Conservation (phyloP, 2,113 vertebrate genomes). For the Etheostoma cragini region DNA sequence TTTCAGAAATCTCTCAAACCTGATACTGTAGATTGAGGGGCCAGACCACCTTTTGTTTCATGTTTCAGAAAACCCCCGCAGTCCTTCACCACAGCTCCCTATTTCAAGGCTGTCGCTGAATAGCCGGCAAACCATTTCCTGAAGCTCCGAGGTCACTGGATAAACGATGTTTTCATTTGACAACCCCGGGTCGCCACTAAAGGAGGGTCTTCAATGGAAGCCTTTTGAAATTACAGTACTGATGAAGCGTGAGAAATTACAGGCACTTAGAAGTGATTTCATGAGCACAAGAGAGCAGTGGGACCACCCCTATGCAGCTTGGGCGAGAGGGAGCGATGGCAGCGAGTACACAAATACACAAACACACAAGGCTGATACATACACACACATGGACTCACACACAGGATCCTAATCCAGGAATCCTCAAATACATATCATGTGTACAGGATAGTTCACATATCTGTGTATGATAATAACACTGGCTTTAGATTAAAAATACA, state of each 20-base stretch:
- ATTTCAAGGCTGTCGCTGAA: slow-evolving; percentile 79
- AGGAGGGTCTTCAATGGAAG: slow-evolving; percentile 68
- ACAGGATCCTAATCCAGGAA: slow-evolving; percentile 16
- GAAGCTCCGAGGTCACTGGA: slow-evolving; percentile 76
- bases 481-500: slow-evolving; percentile 46
- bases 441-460: slow-evolving; percentile 10
- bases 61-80: slow-evolving; percentile 76
- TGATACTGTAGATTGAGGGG: slow-evolving; percentile 77
- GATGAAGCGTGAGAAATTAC: slow-evolving; percentile 84
- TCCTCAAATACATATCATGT: slow-evolving; percentile 19
- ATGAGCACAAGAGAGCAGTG: slow-evolving; percentile 64
- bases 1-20: slow-evolving; percentile 78
- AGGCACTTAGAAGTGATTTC: slow-evolving; percentile 79
- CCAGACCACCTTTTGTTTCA: slow-evolving; percentile 82
- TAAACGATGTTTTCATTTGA: slow-evolving; percentile 81
- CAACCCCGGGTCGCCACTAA: slow-evolving; percentile 66
- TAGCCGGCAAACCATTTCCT: slow-evolving; percentile 78
- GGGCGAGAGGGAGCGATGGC: slow-evolving; percentile 28
- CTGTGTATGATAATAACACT: slow-evolving; percentile 33
- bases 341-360: slow-evolving; percentile 49
- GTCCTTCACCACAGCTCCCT: slow-evolving; percentile 71
- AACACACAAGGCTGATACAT: slow-evolving; percentile 35
- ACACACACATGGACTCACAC: slow-evolving; percentile 15
- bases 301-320: slow-evolving; percentile 74
- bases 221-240: slow-evolving; percentile 76